Evolutionary conservation across 2,888 invertebrate species (phyloP).

Genomic region (Asteroscopus sphinx): DNA sequence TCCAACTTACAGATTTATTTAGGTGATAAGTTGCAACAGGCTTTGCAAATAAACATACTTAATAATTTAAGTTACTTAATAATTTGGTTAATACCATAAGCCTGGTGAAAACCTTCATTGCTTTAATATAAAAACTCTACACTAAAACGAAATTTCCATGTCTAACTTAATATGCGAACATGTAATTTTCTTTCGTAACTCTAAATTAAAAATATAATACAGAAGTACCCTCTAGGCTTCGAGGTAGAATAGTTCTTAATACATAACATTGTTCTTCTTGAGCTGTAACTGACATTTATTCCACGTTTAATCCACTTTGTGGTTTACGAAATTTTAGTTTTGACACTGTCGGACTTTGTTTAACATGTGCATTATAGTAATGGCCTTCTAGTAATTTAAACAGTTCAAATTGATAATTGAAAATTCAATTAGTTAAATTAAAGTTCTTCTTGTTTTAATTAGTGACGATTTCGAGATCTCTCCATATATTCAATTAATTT

Average conservation of each 20-base stretch:
- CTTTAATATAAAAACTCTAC: constrained; percentile 44
- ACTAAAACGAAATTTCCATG: background rate
- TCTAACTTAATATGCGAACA: constrained; percentile 2
- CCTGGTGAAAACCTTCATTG: too few relatives aligned
- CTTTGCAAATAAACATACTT: too few relatives aligned
- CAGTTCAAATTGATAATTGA: constrained; percentile 24
- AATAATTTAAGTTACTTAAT: too few relatives aligned
- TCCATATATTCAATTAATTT: too few relatives aligned
- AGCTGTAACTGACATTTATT: constrained; percentile 55
- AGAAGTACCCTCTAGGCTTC: constrained; percentile 29
- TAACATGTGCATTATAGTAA: constrained; percentile 26
- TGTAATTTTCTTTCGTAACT: constrained; percentile 44
- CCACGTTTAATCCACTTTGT: constrained; percentile 61
- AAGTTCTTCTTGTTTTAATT: background rate
- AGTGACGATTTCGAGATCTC: too few relatives aligned
- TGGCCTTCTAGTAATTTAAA: constrained; percentile 8
- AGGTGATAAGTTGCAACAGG: too few relatives aligned
- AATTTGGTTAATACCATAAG: too few relatives aligned
- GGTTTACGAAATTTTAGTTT: constrained; percentile 55
- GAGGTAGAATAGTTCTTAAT: constrained; percentile 50
- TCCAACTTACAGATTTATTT: too few relatives aligned
- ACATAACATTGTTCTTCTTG: too few relatives aligned
- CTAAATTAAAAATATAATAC: constrained; percentile 39
- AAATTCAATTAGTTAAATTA: constrained; percentile 5
- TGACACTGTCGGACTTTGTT: constrained; percentile 53